phyloP scores from a whole-genome alignment of 1,140 invertebrate species.

The Marisa cornuarietis region DNA sequence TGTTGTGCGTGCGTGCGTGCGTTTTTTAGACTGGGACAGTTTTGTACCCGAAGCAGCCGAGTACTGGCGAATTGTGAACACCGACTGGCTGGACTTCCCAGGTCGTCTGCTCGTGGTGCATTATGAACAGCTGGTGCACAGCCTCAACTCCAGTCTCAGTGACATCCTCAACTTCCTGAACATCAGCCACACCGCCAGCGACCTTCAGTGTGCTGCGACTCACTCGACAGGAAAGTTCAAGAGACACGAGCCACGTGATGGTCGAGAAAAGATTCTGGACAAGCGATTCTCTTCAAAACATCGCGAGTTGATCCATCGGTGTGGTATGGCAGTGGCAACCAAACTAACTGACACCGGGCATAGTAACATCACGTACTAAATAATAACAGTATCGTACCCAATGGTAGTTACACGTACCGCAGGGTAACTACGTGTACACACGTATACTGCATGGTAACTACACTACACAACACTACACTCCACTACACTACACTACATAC shows the following conservation, averaged over 20 bases:
- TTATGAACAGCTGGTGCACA: conserved; percentile 8
- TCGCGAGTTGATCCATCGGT: no score
- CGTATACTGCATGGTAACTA: no score
- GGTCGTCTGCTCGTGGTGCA: conserved; percentile 16
- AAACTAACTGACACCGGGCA: no score
- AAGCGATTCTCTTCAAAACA: no score
- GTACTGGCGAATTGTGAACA: neutral
- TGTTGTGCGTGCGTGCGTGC: no score
- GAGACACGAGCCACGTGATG: neutral
- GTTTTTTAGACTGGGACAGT: conserved; percentile 6
- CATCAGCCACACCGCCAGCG: neutral
- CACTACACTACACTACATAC: no score
- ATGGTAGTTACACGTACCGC: no score
- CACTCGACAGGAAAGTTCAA: neutral
- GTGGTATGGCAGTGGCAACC: no score
- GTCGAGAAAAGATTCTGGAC: neutral
- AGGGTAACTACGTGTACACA: no score
- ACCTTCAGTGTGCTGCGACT: neutral
- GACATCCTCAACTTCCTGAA: conserved; percentile 13
- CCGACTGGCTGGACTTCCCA: conserved; percentile 11
- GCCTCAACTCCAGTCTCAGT: neutral
- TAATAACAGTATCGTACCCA: no score
- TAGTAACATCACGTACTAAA: no score
- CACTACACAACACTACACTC: no score
- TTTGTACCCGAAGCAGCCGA: neutral